Evolutionary conservation across 2,797 vertebrate species (phyloP).

Genomic region (Falco concolor): DNA sequence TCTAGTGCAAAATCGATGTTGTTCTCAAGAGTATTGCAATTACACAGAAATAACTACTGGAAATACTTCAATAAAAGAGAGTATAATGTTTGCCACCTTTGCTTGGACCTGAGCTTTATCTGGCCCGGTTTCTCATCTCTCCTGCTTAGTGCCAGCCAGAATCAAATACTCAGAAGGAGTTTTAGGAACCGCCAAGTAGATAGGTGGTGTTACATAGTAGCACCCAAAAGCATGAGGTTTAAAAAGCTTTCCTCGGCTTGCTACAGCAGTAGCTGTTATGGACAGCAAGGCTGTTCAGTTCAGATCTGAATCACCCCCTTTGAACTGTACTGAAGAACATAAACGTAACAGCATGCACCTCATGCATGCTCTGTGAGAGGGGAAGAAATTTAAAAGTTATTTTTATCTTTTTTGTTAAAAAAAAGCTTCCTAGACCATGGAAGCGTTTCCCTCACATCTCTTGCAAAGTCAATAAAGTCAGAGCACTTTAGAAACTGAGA

Average conservation of each 20-base stretch:
- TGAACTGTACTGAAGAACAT: not conserved
- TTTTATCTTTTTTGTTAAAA: not conserved
- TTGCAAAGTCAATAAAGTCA: not conserved
- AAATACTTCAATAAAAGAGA: not conserved
- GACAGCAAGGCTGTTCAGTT: not conserved
- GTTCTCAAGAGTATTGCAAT: not conserved
- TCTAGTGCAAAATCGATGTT: accelerated
- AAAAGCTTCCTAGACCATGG: not conserved
- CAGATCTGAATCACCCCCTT: not conserved
- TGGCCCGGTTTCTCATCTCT: not conserved
- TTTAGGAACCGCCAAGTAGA: not conserved
- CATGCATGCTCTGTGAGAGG: not conserved
- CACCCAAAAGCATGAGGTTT: not conserved
- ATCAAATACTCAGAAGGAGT: not conserved
- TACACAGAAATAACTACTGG: not conserved
- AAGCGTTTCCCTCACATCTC: not conserved
- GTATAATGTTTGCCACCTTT: not conserved
- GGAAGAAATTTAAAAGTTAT: not conserved
- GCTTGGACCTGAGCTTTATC: not conserved
- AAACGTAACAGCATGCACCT: not conserved
- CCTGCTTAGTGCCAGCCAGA: not conserved
- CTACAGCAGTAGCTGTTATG: not conserved
- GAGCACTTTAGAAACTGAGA: not conserved
- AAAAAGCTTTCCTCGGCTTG: not conserved
- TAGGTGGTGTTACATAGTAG: not conserved